Evolutionary conservation across 2,888 invertebrate genomes (phyloP), one percentile per base, ranked within the genome.

Genomic region (Athrips mouffetella): DNA sequence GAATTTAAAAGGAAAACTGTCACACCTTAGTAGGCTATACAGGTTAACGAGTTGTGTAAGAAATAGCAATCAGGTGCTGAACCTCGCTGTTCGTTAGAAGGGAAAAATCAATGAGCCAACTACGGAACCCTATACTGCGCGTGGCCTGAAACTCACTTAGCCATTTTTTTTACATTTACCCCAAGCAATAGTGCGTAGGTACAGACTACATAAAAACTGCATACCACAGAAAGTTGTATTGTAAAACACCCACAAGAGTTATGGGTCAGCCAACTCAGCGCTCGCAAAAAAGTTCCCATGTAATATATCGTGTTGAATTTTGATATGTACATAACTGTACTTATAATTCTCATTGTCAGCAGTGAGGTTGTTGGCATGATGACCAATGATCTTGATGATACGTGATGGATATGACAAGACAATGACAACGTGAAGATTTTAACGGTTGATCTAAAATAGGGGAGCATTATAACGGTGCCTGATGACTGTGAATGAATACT

Each of bases 401-500:
- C 10, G 11, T 40, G 30, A 30, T 18, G 29, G 29, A 27, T 27
- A 35, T 35, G 30, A 30, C 11, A 18, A 45, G 48, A 54, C 55
- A 54, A 55, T 55, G 53, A 47, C 47, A 51, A 20, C 42, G 16
- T n/a, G 46, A 48, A 49, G 5, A 16, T 42, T 18, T 45, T 57
- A 57, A 57, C 55, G 57, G 55, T 25, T 2, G 10, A 37, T 27
- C 21, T 23, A 10, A 13, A 51, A 54, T 42, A 23, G 52, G 42
- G 35, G 18, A 44, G 16, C 23, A 40, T 45, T 49, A 44, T 31
- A 50, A 48, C 44, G 63, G 63, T 44, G 54, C 31, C 50, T 48
- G 27, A 45, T 23, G 45, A 35, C 18, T 10, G 18, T n/a, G 10
- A 20, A 21, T 20, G 21, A 37, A 21, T 21, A 37, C 37, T 37